Evolutionary conservation across 2,888 invertebrate species (phyloP), one percentile per base, ranked within the genome.

Genomic region (Drosophila affinis): DNA sequence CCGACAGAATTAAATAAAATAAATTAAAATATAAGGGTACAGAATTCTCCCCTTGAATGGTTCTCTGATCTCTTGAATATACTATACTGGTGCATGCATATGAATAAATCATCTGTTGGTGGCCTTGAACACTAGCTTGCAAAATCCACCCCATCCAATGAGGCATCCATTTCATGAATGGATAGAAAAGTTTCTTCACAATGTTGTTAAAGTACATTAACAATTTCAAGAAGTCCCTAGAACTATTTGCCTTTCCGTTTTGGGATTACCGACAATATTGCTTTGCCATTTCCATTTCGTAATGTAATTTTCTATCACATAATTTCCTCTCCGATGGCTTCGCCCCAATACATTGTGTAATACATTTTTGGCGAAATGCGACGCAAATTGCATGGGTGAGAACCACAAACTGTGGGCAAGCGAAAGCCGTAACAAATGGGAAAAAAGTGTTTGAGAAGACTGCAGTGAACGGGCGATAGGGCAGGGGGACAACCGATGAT

Each of bases 291-390:
- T 55, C 45, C 14, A 39, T 39, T 39, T 39, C 39, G 39, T 39
- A 39, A 39, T n/a, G 6, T 39, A n/a, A 39, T n/a, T 39, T 39
- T n/a, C 39, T n/a, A 67, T 55, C 55, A 65, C 14, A 45, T n/a
- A 1, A 55, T 61, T 59, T 54, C 32, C 45, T 34, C 45, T 55
- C 49, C 54, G 39, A 39, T 39, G 39, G 39, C 39, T n/a, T n/a
- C 7, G 14, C n/a, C 39, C 39, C 39, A 14, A 34, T 18, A 34
- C 34, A 51, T 67, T 55, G 49, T 63, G 64, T 39, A 67, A 67
- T 67, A 18, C 48, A 34, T 34, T 34, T 34, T 39, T 51, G 32
- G 17, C 24, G 44, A 54, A 17, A 49, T 21, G 34, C 34, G 34
- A 5, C n/a, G 14, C 14, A 64, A 51, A 51, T 62, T 47, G 29